Evolutionary conservation across 2,113 vertebrate genomes (phyloP).

Genomic region (Vombatus ursinus): DNA sequence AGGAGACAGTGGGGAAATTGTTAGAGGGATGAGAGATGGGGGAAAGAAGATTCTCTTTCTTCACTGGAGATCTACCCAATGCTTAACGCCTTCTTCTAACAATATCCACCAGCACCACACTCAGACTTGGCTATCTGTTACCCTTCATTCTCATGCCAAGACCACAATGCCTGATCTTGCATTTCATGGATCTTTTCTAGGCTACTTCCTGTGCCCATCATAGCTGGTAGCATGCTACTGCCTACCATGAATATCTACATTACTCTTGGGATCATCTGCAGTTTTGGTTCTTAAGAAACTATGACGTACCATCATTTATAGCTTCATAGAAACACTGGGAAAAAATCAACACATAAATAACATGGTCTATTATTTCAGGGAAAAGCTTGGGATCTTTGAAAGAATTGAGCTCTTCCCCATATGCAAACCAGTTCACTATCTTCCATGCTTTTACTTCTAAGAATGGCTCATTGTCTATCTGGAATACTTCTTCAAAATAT

Average conservation of each 20-base stretch:
- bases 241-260: not conserved
- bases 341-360: not conserved
- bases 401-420: not conserved
- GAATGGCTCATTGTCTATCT: not conserved
- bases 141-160: not conserved
- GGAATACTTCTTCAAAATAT: not conserved
- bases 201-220: not conserved
- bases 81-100: not conserved
- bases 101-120: not conserved
- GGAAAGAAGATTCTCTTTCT: not conserved
- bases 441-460: not conserved
- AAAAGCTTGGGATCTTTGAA: not conserved
- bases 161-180: not conserved
- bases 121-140: not conserved
- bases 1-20: not conserved
- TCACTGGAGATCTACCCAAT: not conserved
- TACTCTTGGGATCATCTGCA: not conserved
- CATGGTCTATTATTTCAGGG: not conserved
- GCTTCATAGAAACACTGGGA: not conserved
- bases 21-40: not conserved
- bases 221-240: not conserved
- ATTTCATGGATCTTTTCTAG: not conserved
- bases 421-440: not conserved
- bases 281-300: not conserved
- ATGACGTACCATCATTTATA: not conserved